phyloP scores from a whole-genome alignment of 2,113 vertebrate genomes.

The Acrocephalus arundinaceus region DNA sequence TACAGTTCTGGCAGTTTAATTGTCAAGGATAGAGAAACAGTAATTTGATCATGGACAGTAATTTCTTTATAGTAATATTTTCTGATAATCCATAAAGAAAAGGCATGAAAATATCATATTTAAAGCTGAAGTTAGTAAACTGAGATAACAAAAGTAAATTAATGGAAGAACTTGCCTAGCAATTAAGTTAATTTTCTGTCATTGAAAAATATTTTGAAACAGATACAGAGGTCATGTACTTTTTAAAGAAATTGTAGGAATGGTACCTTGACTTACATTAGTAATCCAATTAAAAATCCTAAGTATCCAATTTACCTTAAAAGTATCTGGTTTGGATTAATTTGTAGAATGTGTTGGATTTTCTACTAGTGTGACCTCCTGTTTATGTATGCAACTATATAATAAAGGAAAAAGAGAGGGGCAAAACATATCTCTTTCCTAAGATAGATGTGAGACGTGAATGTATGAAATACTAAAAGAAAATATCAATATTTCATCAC shows the following conservation, averaged over 20 bases:
- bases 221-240: background rate
- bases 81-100: background rate
- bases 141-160: background rate
- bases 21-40: background rate
- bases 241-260: background rate
- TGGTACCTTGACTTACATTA: background rate
- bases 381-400: background rate
- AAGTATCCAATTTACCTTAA: background rate
- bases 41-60: background rate
- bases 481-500: background rate
- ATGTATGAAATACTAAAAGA: background rate
- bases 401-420: background rate
- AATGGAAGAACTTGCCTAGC: background rate
- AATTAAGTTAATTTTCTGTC: background rate
- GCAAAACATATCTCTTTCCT: background rate
- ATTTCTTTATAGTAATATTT: background rate
- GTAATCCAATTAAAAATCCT: background rate
- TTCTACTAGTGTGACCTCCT: background rate
- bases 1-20: background rate
- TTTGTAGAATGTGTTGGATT: background rate
- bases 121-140: background rate
- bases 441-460: background rate
- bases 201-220: background rate
- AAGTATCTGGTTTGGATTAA: background rate
- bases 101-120: background rate